Evolutionary conservation across 2,113 vertebrate species (phyloP).

Genomic region (Antechinus flavipes): DNA sequence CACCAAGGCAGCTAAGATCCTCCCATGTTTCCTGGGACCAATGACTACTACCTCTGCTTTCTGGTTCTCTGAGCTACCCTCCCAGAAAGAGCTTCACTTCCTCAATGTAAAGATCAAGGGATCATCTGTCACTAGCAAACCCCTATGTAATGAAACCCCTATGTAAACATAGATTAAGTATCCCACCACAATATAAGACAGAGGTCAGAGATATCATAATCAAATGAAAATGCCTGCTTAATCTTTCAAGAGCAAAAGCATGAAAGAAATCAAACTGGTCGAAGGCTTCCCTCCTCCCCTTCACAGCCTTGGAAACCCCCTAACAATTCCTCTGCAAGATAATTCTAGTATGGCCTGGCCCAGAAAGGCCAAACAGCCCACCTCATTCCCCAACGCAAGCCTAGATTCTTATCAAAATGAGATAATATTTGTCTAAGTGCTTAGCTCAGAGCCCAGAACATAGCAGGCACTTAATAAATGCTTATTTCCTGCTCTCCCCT

Average conservation of each 20-base stretch:
- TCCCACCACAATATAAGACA: conserved; percentile 68
- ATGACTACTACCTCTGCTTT: conserved; percentile 39
- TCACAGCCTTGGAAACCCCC: not conserved
- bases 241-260: conserved; percentile 44
- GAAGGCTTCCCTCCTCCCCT: not conserved
- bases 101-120: conserved; percentile 57
- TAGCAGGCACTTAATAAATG: not conserved
- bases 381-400: not conserved
- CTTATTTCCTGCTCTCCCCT: not conserved
- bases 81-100: conserved; percentile 66
- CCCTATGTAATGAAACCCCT: conserved; percentile 58
- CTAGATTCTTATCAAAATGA: not conserved
- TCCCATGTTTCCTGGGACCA: not conserved
- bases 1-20: not conserved
- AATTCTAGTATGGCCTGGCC: not conserved
- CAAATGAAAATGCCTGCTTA: conserved; percentile 46
- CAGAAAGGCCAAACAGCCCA: not conserved
- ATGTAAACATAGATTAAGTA: conserved; percentile 73
- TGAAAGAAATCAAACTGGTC: not conserved
- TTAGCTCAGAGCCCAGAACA: not conserved
- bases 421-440: not conserved
- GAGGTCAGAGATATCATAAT: conserved; percentile 41
- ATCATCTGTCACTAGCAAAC: conserved; percentile 59
- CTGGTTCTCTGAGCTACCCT: conserved; percentile 45
- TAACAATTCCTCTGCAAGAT: not conserved